Evolutionary conservation across 2,797 vertebrate species (phyloP), one percentile per base, ranked within the genome.

Genomic region (Dromococcyx pavoninus): DNA sequence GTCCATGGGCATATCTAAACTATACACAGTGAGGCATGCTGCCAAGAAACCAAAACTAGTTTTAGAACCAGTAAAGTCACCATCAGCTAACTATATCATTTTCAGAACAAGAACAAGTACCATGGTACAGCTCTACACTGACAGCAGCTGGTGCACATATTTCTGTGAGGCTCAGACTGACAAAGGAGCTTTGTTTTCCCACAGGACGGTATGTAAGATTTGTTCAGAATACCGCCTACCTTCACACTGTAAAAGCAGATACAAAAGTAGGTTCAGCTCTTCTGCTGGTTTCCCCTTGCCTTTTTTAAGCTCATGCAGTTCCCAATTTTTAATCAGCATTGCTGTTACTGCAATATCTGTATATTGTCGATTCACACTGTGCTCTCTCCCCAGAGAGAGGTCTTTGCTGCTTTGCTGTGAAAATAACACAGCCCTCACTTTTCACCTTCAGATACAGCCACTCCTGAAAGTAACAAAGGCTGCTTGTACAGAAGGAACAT

Each of bases 41-140:
- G 79, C 76, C 87, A 86, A 89, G 85, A 91, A 91, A 91, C 21
- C 57, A 87, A 93, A 94, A 43, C 41, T 69, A 77, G 44, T 60
- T 91, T 60, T 48, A 86, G 78, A 88, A 80, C 82, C 75, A 91
- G 71, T 60, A 86, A 71, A 80, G 65, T 57, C 65, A 89, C 56
- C 60, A 64, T 9, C 37, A 86, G 37, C 72, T 62, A 21, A 33
- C 72, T 62, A 21, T 4, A 54, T 3, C 6, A 7, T n/a, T 74
- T 84, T 53, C 72, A 80, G 85, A 80, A 46, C 7, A 33, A 1
- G 14, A 86, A 23, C 66, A 70, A 74, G 39, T 10, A 48, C 22
- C n/a, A 9, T 3, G 57, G 53, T n/a, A 70, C 48, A 89, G 75
- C 22, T 56, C 51, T 43, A 33, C 11, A 12, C 33, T n/a, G 78